Evolutionary conservation across 2,113 vertebrate species (phyloP).

Genomic region (Hemicordylus capensis): DNA sequence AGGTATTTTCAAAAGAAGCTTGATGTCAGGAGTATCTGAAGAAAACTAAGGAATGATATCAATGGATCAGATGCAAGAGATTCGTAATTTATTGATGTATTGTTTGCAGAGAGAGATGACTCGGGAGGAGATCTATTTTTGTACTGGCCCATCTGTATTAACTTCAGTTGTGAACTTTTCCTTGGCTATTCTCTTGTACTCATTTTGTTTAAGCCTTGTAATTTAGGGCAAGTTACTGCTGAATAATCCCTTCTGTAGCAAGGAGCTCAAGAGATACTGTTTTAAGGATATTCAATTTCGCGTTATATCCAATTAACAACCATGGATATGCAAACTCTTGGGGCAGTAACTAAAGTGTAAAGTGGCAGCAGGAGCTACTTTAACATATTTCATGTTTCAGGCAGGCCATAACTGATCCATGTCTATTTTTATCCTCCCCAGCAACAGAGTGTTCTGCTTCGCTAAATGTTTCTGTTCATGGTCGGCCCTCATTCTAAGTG

Average conservation of each 20-base stretch:
- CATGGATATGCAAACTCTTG: conserved; percentile 14
- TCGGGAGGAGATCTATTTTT: conserved; percentile 51
- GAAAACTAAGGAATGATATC: conserved; percentile 3
- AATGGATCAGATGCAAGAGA: neutral
- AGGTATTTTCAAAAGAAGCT: conserved; percentile 7
- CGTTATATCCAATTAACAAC: conserved; percentile 41
- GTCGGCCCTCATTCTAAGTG: neutral
- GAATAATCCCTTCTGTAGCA: conserved; percentile 37
- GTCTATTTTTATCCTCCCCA: conserved; percentile 35
- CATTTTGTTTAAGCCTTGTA: conserved; percentile 33
- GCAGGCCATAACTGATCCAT: conserved; percentile 10
- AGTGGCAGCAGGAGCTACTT: conserved; percentile 29
- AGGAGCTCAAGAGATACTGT: conserved; percentile 7
- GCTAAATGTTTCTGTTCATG: fast-evolving
- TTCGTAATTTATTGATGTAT: conserved; percentile 36
- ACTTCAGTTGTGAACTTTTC: conserved; percentile 48
- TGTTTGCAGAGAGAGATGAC: conserved; percentile 47
- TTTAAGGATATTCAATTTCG: conserved; percentile 37
- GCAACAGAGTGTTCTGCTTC: conserved; percentile 11
- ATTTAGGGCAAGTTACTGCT: conserved; percentile 44
- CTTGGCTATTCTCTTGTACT: conserved; percentile 42
- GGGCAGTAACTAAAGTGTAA: conserved; percentile 24
- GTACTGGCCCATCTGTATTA: conserved; percentile 23
- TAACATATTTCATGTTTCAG: conserved; percentile 33
- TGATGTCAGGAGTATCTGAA: conserved; percentile 32